Base-by-base conservation (phyloP, 2,113 vertebrate species). In the Psephotus haematonotus region DNA sequence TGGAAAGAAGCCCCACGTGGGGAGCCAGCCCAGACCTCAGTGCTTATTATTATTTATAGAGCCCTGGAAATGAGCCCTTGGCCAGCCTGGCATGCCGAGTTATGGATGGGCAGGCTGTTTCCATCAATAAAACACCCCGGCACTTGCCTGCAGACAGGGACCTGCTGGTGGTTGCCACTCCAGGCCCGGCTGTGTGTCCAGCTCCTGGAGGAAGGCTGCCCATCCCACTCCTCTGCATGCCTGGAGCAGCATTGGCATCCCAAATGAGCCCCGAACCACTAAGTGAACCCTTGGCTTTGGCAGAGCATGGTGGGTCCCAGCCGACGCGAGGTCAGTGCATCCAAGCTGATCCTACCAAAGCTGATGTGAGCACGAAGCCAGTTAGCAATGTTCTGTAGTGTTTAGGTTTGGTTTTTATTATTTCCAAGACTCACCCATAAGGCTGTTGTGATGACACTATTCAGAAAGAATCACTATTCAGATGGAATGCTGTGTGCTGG, bases 1-100 rank as follows among this genome's bases (percentile, higher is more conserved):
- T 94, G 93, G 96, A 97, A 96, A 93, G 90, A 88, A 93, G 65
- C 62, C 87, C 92, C 86, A 82, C 10, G 37, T 52, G 93, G 88
- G 82, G 93, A 93, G 82, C 90, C 68, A 64, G 87, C 79, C 78
- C 76, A 88, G 87, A 68, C 41, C 86, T 88, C 70, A 35, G 72
- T 78, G 83, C 86, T 91, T 86, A 72, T 68, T 88, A 69, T 90
- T 96, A 91, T 95, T 96, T 92, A 92, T 95, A 44, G 95, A 60
- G 77, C 69, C 80, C 77, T 94, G 69, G 91, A 82, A 95, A 94
- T 2, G 10, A 95, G 86, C 70, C 43, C 63, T 94, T 90, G 81
- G 84, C 84, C 9, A 9, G 75, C 63, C 67, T 89, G 85, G 90
- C 68, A 75, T 15, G 47, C 33, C 70, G 83, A 84, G 41, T 91